Evolutionary conservation across 2,113 vertebrate species (phyloP).

Genomic region (Hippocampus comes): DNA sequence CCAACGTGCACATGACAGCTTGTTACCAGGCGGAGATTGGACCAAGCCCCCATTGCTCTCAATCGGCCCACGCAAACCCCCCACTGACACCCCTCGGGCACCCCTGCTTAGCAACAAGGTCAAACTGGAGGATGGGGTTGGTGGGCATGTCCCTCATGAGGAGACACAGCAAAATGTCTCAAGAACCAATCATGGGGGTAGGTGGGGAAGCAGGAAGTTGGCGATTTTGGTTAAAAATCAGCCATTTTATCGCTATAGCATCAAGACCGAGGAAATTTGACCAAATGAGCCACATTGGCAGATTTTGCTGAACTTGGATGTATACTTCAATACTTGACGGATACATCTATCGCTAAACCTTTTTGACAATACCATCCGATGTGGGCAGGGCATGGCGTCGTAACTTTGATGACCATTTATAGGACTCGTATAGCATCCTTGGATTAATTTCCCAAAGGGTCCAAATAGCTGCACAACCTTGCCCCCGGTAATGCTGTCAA

Average conservation of each 20-base stretch:
- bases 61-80: neutral
- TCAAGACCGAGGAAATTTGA: neutral
- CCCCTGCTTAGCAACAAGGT: conserved; percentile 57
- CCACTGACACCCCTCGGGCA: conserved; percentile 17
- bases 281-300: neutral
- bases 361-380: neutral
- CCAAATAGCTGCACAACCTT: neutral
- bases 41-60: conserved; percentile 28
- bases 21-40: conserved; percentile 57
- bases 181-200: neutral
- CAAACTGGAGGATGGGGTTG: conserved; percentile 39
- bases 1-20: conserved; percentile 65
- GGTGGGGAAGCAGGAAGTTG: neutral
- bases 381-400: neutral
- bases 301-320: neutral
- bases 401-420: neutral
- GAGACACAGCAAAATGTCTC: neutral
- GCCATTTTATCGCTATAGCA: neutral
- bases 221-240: neutral
- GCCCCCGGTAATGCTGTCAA: neutral
- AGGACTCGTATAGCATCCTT: neutral
- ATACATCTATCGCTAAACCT: neutral
- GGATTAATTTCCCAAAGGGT: neutral
- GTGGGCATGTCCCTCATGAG: conserved; percentile 1
- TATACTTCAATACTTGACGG: too few relatives aligned